These are phyloP conservation scores for Scaptomyza pallida DNA, from an alignment of 1,140 invertebrate species.

Conservation along the genomic window DNA sequence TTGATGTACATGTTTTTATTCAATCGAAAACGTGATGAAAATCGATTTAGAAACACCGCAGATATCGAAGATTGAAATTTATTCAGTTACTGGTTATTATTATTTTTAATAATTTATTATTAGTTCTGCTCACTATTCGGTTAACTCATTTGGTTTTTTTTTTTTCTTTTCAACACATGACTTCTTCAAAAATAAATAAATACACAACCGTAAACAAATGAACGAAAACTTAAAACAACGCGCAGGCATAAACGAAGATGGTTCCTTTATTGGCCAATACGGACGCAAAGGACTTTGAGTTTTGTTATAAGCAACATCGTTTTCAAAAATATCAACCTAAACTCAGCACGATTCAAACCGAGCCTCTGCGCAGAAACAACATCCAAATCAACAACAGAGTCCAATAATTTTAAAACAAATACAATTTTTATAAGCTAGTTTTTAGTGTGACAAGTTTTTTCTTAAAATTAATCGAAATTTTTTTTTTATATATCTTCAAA, in stretches of 20 bases:
- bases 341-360: conserved; percentile 28
- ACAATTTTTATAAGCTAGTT: conserved; percentile 48
- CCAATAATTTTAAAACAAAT: conserved; percentile 53
- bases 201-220: neutral
- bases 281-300: conserved; percentile 89
- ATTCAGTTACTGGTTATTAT: too few relatives aligned
- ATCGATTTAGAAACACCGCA: too few relatives aligned
- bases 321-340: conserved; percentile 52
- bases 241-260: conserved; percentile 98
- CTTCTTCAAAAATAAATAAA: neutral
- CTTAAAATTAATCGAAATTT: conserved; percentile 31
- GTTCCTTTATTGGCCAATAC: conserved; percentile 98
- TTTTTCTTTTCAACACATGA: conserved; percentile 44
- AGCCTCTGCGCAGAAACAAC: conserved; percentile 20
- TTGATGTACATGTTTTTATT: too few relatives aligned
- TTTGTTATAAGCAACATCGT: too few relatives aligned
- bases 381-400: conserved; percentile 34
- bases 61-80: too few relatives aligned
- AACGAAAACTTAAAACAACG: conserved; percentile 19
- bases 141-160: conserved; percentile 60
- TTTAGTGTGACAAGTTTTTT: conserved; percentile 45
- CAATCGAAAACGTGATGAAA: too few relatives aligned
- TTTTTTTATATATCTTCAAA: conserved; percentile 40
- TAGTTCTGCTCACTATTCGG: conserved; percentile 38
- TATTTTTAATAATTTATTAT: conserved; percentile 34